Evolutionary conservation across 2,888 invertebrate species (phyloP).

Genomic region (Sacculina carcini): DNA sequence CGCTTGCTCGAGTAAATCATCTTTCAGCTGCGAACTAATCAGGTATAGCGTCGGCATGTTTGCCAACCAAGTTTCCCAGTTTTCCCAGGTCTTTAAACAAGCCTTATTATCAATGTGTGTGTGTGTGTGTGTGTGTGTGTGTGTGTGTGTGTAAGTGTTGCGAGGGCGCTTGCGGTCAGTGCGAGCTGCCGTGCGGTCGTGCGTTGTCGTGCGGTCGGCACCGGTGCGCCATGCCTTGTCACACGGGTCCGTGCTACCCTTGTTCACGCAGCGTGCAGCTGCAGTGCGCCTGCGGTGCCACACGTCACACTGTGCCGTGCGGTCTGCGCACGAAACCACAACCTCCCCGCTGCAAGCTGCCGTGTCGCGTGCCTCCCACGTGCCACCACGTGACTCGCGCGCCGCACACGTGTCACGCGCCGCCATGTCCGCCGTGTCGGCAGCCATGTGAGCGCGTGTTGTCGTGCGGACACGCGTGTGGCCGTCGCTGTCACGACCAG

Average conservation of each 20-base stretch:
- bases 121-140: too few relatives aligned
- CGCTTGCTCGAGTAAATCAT: too few relatives aligned
- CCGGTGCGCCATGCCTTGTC: conserved; percentile 53
- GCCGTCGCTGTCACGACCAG: conserved; percentile 50
- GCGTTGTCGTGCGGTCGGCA: conserved; percentile 61
- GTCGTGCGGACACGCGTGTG: conserved; percentile 38
- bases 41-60: too few relatives aligned
- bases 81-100: too few relatives aligned
- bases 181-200: conserved; percentile 59
- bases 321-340: conserved; percentile 45
- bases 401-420: conserved; percentile 52
- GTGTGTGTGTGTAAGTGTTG: too few relatives aligned
- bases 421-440: conserved; percentile 53
- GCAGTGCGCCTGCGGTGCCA: conserved; percentile 51
- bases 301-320: conserved; percentile 53
- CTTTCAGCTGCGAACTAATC: too few relatives aligned
- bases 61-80: too few relatives aligned
- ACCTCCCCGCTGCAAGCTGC: conserved; percentile 46
- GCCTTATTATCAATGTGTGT: too few relatives aligned
- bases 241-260: conserved; percentile 58
- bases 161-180: conserved; percentile 51
- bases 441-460: conserved; percentile 38
- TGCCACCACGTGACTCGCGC: conserved; percentile 54
- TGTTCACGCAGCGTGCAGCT: conserved; percentile 40
- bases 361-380: conserved; percentile 46